A percentile compares a stretch with the other conserved stretches of the same genome.
Conservation (phyloP, 2,113 vertebrate genomes). For the Pelecanus crispus region DNA sequence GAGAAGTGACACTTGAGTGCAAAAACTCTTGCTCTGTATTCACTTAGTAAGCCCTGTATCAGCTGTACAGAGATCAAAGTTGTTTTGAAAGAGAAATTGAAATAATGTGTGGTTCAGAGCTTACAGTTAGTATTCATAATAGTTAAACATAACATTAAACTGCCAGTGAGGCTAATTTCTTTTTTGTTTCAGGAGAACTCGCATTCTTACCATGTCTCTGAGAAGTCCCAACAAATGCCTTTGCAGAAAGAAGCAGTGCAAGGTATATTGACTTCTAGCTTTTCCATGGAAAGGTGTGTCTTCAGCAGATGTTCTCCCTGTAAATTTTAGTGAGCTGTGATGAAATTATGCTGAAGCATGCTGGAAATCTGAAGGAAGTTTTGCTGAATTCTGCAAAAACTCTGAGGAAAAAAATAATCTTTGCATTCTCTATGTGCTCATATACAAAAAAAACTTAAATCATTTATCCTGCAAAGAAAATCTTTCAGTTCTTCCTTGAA, state of each 20-base stretch:
- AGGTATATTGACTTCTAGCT: slow-evolving; percentile 72
- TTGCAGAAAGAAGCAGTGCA: slow-evolving; percentile 80
- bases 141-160: neutral
- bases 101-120: neutral
- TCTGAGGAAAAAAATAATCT: neutral
- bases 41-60: neutral
- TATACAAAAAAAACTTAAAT: neutral
- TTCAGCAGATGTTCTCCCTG: slow-evolving; percentile 12
- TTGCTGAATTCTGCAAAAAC: neutral
- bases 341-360: neutral
- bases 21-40: neutral
- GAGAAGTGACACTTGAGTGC: neutral
- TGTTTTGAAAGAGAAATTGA: neutral
- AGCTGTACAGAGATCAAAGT: neutral
- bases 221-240: slow-evolving; percentile 63
- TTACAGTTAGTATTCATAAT: neutral
- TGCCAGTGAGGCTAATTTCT: neutral
- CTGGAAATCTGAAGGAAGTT: neutral
- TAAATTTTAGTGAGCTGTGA: neutral
- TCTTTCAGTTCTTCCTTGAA: neutral
- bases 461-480: neutral
- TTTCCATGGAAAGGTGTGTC: neutral
- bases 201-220: slow-evolving; percentile 12
- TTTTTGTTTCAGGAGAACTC: slow-evolving; percentile 64
- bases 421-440: neutral